These are phyloP conservation scores for Nemopilema nomurai DNA, from an alignment of 30 jellyfish, hydroid and myxozoan species.

Conservation along the genomic window DNA sequence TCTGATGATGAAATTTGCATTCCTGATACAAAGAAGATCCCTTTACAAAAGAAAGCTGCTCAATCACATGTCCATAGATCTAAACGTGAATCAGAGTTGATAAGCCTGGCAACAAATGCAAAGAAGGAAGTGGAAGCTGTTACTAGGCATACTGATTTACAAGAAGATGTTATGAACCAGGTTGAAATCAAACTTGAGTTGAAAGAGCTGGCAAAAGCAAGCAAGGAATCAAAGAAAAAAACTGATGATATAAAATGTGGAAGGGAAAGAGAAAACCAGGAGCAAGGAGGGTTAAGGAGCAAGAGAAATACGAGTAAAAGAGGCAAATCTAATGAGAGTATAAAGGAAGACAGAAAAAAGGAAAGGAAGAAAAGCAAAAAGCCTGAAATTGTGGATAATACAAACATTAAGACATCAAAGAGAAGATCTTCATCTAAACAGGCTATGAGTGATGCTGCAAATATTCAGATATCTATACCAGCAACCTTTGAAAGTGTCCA, in stretches of 20 bases:
- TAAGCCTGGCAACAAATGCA: not conserved
- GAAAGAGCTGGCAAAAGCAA: not conserved
- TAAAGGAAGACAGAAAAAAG: not conserved
- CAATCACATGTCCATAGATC: too few species aligned
- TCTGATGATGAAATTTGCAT: slow-evolving; percentile 60
- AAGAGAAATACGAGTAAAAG: slow-evolving; percentile 3
- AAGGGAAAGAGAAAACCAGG: not conserved
- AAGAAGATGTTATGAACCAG: not conserved
- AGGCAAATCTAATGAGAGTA: too few species aligned
- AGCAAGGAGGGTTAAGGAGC: not conserved
- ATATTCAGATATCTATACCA: not conserved
- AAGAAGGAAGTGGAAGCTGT: not conserved
- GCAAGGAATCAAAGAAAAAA: not conserved
- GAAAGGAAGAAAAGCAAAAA: not conserved
- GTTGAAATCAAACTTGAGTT: not conserved
- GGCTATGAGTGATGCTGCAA: not conserved
- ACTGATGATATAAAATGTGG: not conserved
- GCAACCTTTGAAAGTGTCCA: slow-evolving; percentile 3
- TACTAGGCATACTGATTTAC: not conserved
- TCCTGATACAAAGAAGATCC: slow-evolving; percentile 6
- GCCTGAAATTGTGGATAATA: not conserved
- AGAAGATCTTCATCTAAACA: not conserved
- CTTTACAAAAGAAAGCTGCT: too few species aligned
- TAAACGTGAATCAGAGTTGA: not conserved
- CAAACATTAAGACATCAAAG: not conserved